phyloP scores from a whole-genome alignment of 2,113 vertebrate species.

The Pungitius pungitius region DNA sequence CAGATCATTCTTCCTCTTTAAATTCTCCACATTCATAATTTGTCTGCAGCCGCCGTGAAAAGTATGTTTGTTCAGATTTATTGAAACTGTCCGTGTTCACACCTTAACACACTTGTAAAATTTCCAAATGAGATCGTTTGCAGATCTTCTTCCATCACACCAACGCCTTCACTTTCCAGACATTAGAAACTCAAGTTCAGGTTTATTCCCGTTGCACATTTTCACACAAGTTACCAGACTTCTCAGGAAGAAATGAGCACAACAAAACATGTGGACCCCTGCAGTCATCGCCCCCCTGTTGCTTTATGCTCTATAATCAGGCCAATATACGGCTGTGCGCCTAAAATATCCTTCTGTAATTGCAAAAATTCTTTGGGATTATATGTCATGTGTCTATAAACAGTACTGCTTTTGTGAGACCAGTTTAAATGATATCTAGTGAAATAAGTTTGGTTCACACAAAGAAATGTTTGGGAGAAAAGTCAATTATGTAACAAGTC shows the following conservation, averaged over 20 bases:
- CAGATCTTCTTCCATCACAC: background rate
- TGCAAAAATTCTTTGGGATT: conserved; percentile 29
- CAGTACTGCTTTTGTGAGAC: conserved; percentile 13
- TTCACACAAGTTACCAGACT: background rate
- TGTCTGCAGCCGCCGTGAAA: background rate
- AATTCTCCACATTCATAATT: background rate
- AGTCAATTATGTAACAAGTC: background rate
- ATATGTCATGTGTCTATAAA: conserved; percentile 23
- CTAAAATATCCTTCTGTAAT: conserved; percentile 32
- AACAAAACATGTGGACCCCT: conserved; percentile 4
- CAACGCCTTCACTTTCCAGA: background rate
- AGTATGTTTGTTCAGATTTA: background rate
- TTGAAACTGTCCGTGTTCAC: background rate
- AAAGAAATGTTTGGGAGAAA: background rate
- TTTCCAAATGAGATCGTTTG: background rate
- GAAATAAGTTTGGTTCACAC: background rate
- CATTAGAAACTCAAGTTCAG: background rate
- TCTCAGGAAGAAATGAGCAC: background rate
- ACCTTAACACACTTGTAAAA: background rate
- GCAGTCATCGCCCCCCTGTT: conserved; percentile 16
- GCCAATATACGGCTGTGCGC: background rate
- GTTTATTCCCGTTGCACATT: conserved; percentile 12
- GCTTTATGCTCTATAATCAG: conserved; percentile 4
- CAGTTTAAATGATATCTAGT: background rate
- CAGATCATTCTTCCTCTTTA: background rate